Evolutionary conservation across 1,140 invertebrate genomes (phyloP).

Genomic region (Daktulosphaira vitifoliae): DNA sequence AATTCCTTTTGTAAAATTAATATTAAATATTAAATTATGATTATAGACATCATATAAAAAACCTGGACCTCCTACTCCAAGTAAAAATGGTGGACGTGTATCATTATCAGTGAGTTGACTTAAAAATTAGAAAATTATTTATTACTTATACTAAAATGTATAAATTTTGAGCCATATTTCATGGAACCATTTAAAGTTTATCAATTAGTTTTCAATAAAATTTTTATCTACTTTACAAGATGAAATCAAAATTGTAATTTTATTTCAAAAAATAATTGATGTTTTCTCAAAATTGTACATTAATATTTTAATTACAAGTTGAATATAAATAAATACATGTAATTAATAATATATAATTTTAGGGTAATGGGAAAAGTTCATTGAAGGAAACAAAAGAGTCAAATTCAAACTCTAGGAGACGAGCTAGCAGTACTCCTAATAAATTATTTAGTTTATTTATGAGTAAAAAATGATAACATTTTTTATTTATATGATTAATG

Average conservation of each 20-base stretch:
- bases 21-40: constrained; percentile 6
- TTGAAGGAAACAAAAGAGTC: constrained; percentile 24
- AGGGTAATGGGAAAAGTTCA: not conserved
- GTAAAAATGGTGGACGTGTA: constrained; percentile 65
- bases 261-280: too few relatives aligned
- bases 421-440: constrained; percentile 12
- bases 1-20: not conserved
- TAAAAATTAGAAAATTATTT: too few relatives aligned
- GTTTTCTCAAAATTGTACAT: too few relatives aligned
- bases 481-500: too few relatives aligned
- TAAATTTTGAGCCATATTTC: too few relatives aligned
- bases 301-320: too few relatives aligned
- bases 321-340: too few relatives aligned
- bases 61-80: constrained; percentile 72
- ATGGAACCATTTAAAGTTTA: too few relatives aligned
- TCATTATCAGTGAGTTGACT: constrained; percentile 52
- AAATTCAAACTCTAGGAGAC: constrained; percentile 4
- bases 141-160: too few relatives aligned
- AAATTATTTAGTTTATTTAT: constrained; percentile 23
- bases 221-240: too few relatives aligned
- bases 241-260: too few relatives aligned
- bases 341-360: not conserved
- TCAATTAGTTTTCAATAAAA: too few relatives aligned
- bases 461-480: not conserved
- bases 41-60: constrained; percentile 63